Evolutionary conservation across 2,888 invertebrate genomes (phyloP).

Genomic region (Mactromeris polynyma): DNA sequence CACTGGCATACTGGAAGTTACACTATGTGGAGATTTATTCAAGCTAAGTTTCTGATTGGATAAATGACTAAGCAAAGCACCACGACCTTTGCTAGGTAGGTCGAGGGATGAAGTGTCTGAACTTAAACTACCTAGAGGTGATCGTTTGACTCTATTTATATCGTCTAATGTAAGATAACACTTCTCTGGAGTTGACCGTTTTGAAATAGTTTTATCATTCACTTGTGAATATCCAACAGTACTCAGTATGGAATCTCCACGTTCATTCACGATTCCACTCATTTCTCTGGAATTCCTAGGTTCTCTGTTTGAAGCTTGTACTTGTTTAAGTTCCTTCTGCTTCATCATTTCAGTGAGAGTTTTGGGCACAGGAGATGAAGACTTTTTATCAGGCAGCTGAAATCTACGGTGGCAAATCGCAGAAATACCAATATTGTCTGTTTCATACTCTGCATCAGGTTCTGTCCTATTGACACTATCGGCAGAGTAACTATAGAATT

Average conservation of each 20-base stretch:
- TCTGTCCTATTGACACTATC: neutral
- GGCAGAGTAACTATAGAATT: neutral
- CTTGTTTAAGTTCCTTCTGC: neutral
- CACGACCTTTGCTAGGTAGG: neutral
- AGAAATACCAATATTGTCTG: slow-evolving; percentile 45
- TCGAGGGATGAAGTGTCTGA: slow-evolving; percentile 5
- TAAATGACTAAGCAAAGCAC: slow-evolving; percentile 21
- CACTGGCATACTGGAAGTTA: neutral
- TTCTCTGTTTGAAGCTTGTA: neutral
- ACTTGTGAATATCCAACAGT: neutral
- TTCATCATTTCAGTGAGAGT: slow-evolving; percentile 16
- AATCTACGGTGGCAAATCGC: slow-evolving; percentile 41
- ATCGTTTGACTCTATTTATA: neutral
- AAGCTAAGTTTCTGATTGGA: neutral
- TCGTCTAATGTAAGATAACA: neutral
- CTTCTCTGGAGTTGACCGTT: neutral
- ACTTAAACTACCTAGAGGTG: neutral
- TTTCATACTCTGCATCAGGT: slow-evolving; percentile 30
- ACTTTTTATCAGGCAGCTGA: neutral
- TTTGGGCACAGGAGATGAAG: neutral
- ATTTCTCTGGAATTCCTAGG: neutral
- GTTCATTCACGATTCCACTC: neutral
- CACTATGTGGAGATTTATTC: neutral
- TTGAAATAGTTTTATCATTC: neutral
- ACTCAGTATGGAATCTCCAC: neutral